Evolutionary conservation across 2,113 vertebrate species (phyloP).

Genomic region (Casuarius casuarius): DNA sequence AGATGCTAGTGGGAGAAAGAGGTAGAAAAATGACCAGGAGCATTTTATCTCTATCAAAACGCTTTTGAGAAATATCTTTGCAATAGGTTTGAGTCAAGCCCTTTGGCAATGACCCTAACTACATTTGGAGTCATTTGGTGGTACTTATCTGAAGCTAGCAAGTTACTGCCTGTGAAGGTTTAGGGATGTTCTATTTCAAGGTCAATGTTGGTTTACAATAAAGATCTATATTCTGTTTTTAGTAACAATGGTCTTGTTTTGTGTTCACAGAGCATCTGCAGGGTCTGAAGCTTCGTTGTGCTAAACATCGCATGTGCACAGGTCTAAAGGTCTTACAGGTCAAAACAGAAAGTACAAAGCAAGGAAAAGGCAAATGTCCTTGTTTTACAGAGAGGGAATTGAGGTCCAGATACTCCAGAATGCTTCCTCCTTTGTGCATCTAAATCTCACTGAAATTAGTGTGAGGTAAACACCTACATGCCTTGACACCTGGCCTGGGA

Average conservation of each 20-base stretch:
- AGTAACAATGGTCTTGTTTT: neutral
- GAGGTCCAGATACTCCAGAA: neutral
- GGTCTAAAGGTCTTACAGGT: neutral
- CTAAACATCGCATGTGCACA: neutral
- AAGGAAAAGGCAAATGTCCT: neutral
- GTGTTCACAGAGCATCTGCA: neutral
- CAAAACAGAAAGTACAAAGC: neutral
- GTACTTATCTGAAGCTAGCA: neutral
- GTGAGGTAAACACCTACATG: neutral
- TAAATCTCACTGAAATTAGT: neutral
- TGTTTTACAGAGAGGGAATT: neutral
- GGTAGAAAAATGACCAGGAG: neutral
- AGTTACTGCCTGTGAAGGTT: neutral
- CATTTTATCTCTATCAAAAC: neutral
- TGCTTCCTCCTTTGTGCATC: neutral
- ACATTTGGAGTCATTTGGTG: neutral
- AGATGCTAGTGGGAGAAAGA: neutral
- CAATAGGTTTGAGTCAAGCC: neutral
- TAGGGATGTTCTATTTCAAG: neutral
- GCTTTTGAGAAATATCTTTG: neutral
- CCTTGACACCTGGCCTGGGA: neutral
- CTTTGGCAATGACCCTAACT: neutral
- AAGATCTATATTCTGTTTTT: neutral
- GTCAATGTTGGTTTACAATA: neutral
- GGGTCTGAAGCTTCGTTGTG: neutral